Evolutionary conservation across 2,797 vertebrate genomes (phyloP).

Genomic region (Potorous gilbertii): DNA sequence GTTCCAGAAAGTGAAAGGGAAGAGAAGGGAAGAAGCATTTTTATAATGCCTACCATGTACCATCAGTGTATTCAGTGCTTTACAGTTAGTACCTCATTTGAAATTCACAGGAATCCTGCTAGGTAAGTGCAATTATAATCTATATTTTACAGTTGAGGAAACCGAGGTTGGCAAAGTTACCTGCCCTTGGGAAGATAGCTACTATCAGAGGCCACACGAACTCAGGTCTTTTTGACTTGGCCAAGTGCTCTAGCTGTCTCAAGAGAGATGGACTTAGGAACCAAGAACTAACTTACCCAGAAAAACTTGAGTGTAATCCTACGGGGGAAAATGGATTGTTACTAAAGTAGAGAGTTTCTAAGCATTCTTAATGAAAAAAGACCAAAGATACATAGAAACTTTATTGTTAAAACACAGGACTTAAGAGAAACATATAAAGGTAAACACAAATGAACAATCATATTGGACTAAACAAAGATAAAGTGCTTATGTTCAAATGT

Average conservation of each 20-base stretch:
- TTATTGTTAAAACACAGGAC: not conserved
- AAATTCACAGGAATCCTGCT: not conserved
- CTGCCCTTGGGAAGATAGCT: not conserved
- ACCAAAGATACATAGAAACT: not conserved
- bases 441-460: not conserved
- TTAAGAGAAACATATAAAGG: not conserved
- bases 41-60: not conserved
- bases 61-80: not conserved
- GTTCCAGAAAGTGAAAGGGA: not conserved
- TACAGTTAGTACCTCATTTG: not conserved
- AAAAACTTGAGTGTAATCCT: not conserved
- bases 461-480: not conserved
- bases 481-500: not conserved
- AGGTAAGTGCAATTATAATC: not conserved
- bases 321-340: not conserved
- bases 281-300: not conserved
- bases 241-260: not conserved
- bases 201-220: not conserved
- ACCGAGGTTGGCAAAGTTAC: not conserved
- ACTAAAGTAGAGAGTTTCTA: not conserved
- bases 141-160: not conserved
- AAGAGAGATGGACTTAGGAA: not conserved
- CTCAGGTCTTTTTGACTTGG: not conserved
- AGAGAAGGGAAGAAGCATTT: not conserved
- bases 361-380: not conserved